phyloP scores from a whole-genome alignment of 2,113 vertebrate species.

The Oreocharis arfaki region DNA sequence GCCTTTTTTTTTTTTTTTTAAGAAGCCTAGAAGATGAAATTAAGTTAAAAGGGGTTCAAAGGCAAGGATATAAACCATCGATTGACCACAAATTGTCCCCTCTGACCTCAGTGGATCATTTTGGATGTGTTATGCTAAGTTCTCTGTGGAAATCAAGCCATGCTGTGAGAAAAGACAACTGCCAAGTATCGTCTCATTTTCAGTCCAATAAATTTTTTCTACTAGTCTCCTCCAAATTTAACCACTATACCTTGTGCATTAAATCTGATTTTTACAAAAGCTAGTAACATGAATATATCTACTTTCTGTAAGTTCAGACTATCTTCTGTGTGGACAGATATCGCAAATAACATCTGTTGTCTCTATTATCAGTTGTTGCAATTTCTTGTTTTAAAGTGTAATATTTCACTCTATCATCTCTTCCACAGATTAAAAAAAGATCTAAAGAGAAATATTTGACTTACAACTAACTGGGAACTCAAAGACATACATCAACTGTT shows the following conservation, averaged over 20 bases:
- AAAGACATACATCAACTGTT: not conserved
- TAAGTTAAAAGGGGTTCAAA: not conserved
- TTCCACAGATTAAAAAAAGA: not conserved
- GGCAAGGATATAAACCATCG: not conserved
- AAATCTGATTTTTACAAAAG: not conserved
- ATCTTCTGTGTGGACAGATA: not conserved
- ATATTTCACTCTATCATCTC: not conserved
- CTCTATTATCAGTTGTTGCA: not conserved
- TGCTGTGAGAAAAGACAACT: not conserved
- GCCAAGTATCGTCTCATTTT: not conserved
- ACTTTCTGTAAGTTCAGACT: not conserved
- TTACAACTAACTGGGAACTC: not conserved
- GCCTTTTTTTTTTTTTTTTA: not conserved
- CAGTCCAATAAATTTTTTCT: not conserved
- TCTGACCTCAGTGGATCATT: not conserved
- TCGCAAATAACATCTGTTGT: accelerated
- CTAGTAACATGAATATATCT: not conserved
- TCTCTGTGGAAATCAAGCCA: not conserved
- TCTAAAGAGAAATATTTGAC: not conserved
- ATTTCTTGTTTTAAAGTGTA: not conserved
- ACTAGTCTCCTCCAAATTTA: not conserved
- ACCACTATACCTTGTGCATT: not conserved
- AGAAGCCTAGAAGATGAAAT: not conserved
- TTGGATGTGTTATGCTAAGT: not conserved
- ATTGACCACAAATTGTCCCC: not conserved